Base-by-base conservation (phyloP, 1,140 invertebrate genomes). In the Coenobita brevimanus region DNA sequence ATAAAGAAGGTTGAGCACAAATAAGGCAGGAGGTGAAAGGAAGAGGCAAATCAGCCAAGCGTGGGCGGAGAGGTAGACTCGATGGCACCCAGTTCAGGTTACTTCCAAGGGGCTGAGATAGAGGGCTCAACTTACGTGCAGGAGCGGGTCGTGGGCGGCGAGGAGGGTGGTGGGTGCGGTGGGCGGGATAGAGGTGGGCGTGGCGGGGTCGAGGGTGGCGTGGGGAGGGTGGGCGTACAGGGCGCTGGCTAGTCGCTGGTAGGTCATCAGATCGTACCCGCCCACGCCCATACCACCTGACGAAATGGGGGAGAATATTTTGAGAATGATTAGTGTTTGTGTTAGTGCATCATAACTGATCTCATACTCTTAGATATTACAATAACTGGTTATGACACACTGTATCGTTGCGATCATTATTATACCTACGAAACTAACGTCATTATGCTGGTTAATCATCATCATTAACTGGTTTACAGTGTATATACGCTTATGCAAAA, bases 221-320 rank as follows among this genome's bases (percentile, higher is more conserved):
- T 82, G 81, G 82, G 88, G 88, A 24, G 88, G 88, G 50, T 89
- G 88, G 88, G 88, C 88, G 57, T 89, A 89, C 36, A 89, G 57
- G 62, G 82, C 88, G 50, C 88, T 89, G 46, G 88, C 88, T 27
- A 89, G 67, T 3, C 88, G 81, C 43, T 89, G 88, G 81, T 89
- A 89, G 8, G 88, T 89, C 88, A 89, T 89, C 17, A 89, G 88
- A 75, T 89, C 88, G 76, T 89, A 89, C n/a, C 88, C 81, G 33
- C 80, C 82, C 27, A 89, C 82, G n/a, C 88, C 81, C 62, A 89
- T 78, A n/a, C 82, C 82, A 24, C 88, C 88, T 89, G 80, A 36
- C 24, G 24, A n/a, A 46, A 50, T 8, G n/a, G n/a, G n/a, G n/a
- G n/a, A n/a, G n/a, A n/a, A n/a, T n/a, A n/a, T n/a, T n/a, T n/a